phyloP scores from a whole-genome alignment of 2,797 vertebrate genomes.

The Enteromius fasciolatus region DNA sequence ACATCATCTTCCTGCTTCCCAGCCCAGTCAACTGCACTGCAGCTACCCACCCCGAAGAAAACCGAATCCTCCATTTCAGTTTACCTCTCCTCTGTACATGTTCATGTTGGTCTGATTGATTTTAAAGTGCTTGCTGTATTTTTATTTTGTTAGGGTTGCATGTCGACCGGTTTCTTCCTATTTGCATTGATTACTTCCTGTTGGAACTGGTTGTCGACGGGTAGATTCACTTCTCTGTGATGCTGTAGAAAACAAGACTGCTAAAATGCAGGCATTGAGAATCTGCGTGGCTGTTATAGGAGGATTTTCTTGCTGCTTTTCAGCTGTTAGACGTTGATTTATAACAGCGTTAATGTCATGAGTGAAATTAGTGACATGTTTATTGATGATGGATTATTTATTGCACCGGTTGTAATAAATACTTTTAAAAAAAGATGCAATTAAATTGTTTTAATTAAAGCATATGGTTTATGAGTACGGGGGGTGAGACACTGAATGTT shows the following conservation, averaged over 20 bases:
- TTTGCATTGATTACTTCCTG: neutral
- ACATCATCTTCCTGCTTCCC: constrained; percentile 9
- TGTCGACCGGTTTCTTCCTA: constrained; percentile 9
- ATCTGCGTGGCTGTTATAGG: neutral
- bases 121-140: constrained; percentile 19
- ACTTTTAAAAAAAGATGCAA: too few species aligned
- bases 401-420: neutral
- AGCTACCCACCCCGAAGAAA: constrained; percentile 19
- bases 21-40: constrained; percentile 70
- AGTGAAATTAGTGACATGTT: neutral
- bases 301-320: neutral
- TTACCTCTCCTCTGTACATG: constrained; percentile 1
- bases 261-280: constrained; percentile 1
- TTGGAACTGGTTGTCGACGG: constrained; percentile 4
- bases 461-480: neutral
- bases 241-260: constrained; percentile 2
- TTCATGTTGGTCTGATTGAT: constrained; percentile 2
- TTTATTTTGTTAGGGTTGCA: constrained; percentile 26
- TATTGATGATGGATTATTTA: neutral
- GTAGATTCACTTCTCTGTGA: constrained; percentile 14
- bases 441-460: neutral
- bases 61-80: constrained; percentile 24
- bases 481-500: too few species aligned
- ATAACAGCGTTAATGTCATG: neutral
- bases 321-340: neutral